Evolutionary conservation across 1,140 invertebrate species (phyloP), one percentile per base, ranked within the genome.

Genomic region (Anadara kagoshimensis): DNA sequence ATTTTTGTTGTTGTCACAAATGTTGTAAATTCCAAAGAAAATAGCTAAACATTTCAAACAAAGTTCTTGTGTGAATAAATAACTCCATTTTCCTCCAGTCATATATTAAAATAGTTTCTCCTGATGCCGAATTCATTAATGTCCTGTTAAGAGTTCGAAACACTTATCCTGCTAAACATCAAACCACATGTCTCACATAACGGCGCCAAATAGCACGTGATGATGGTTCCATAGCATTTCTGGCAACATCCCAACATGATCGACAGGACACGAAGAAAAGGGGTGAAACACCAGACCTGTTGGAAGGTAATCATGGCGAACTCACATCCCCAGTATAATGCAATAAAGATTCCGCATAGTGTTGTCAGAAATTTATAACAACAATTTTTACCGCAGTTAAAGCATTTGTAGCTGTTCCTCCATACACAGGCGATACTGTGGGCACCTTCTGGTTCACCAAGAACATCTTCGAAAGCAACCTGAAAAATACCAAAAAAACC

Each of bases 371-470:
- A 82, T 1, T 92, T 91, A 89, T 95, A 95, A 83, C 94, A 94
- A 80, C 91, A 92, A 80, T 92, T 92, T 59, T 92, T 92, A 0
- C 93, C 92, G 41, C 92, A 86, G 26, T 90, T 89, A 87, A 93
- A 95, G 80, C 94, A 94, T 51, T 91, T 88, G 70, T 91, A 90
- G 73, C 93, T 93, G 8, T 93, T 87, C 16, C 91, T 90, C 94
- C 94, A 95, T 47, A 93, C 93, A 82, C 93, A 94, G 83, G 94
- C 93, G 1, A 92, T 91, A 76, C 93, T 94, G 47, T 93, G 88
- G 5, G 93, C 92, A 4, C 92, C 92, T 69, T 94, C 92, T 12
- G 94, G 93, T 87, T 95, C 94, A 0, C 93, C 94, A 49, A 95
- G 92, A 49, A 94, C 91, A 73, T 94, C 93, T 72, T 93, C 92